Base-by-base conservation (phyloP, 2,888 invertebrate genomes). In the Thumatha senex region DNA sequence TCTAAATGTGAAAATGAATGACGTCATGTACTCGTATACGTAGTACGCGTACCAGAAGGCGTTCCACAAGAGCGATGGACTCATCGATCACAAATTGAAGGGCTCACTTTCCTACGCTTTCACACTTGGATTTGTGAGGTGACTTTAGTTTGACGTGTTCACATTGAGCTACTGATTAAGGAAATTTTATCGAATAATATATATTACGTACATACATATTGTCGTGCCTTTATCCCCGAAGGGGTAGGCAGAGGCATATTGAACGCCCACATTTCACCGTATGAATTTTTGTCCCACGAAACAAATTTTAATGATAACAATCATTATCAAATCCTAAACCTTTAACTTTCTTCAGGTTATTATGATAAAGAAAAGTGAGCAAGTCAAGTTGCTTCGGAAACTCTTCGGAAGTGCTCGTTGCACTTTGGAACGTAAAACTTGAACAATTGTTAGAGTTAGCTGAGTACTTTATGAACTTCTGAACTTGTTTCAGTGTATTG, bases 1-100 rank as follows among this genome's bases (percentile, higher is more conserved):
- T 35, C 10, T 13, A 35, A n/a, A 39, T 1, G 5, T n/a, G 39
- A n/a, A 11, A 2, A 24, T 39, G 9, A 24, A 24, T 24, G 18
- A 24, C 38, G 10, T 1, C 39, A 18, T 24, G n/a, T 11, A 7
- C 8, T 13, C 2, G 29, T 29, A 9, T 12, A 14, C 1, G 11
- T 30, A 45, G 36, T 14, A 29, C 29, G 5, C 5, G 40, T 24
- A 9, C 9, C 11, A 31, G 46, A 31, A 35, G 51, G 51, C 43
- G 44, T 50, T 47, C 46, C 36, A 54, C 44, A 61, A 61, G 66
- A 62, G 51, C 47, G 74, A 72, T 73, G 68, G 66, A 58, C 49
- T 49, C 74, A 74, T 76, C 74, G 63, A 73, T 76, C 76, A 75
- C 67, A 67, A 69, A 70, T 66, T 73, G 72, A 73, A 67, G 72